Base-by-base conservation (phyloP, 2,797 vertebrate genomes). In the Falco berigora region DNA sequence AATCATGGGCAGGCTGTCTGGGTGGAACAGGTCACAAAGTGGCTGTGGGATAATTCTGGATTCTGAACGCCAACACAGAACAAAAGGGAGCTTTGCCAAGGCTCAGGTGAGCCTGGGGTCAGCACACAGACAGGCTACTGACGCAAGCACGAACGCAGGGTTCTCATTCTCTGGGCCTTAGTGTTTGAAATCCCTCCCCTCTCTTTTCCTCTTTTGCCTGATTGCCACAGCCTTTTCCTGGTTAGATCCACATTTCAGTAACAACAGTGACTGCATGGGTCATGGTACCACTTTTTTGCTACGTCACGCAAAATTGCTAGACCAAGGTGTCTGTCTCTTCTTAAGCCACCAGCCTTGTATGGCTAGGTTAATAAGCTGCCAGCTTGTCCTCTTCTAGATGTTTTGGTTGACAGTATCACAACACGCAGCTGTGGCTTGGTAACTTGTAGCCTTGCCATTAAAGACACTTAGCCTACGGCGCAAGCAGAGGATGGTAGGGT, bases 61-160 rank as follows among this genome's bases (percentile, higher is more conserved):
- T 96, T 92, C 91, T 55, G 63, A 93, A 87, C 21, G 66, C 88
- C 87, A 91, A 44, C 91, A 87, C 89, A 93, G 92, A 96, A 96
- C 75, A 86, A 96, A 95, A 74, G 81, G 44, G 79, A 88, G 62
- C 78, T 93, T 92, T 96, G 93, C 96, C 92, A 95, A 97, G 79
- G 93, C 86, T 85, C 96, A 97, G 96, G 95, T 95, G 96, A 97
- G 96, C 88, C 76, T 59, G 62, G 91, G 95, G 96, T 97, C 95
- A 96, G 77, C 78, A 95, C 88, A 93, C 92, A 94, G 92, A 79
- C 80, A 81, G 77, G 83, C 85, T 86, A 92, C 90, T 92, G 94
- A 92, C 59, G 83, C 90, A 92, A 92, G 88, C 87, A 78, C 2
- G 0, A 81, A 81, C 0, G 50, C 89, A 94, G 66, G 46, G 44